phyloP scores from a whole-genome alignment of 2,113 vertebrate species.

The Vireo altiloquus region DNA sequence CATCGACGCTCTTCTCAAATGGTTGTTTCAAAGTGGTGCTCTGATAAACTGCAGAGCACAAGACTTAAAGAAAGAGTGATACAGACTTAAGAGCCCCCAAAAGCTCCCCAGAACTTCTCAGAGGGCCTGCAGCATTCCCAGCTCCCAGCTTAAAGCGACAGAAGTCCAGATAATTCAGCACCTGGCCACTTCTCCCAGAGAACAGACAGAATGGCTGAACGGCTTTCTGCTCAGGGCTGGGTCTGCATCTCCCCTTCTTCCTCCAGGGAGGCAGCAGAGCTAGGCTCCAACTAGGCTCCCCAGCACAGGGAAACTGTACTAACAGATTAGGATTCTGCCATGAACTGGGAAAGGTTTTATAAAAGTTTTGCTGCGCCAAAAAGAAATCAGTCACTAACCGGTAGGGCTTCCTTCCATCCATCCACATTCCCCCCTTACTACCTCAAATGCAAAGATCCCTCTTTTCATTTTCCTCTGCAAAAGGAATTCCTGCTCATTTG shows the following conservation, averaged over 20 bases:
- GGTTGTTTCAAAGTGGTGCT: not conserved
- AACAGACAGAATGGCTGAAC: not conserved
- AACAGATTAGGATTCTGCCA: not conserved
- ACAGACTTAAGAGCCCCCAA: not conserved
- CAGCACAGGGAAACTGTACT: not conserved
- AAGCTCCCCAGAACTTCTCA: not conserved
- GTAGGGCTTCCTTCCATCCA: not conserved
- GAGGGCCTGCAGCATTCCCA: not conserved
- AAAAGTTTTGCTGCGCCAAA: not conserved
- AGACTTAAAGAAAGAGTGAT: not conserved
- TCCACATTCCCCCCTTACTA: not conserved
- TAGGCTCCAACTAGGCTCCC: not conserved
- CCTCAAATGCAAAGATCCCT: not conserved
- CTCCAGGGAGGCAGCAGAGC: not conserved
- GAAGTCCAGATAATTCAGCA: not conserved
- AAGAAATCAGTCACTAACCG: not conserved
- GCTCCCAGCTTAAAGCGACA: not conserved
- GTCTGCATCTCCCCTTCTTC: not conserved
- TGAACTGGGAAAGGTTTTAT: not conserved
- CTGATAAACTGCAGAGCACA: not conserved
- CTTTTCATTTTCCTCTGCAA: not conserved
- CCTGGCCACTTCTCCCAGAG: not conserved
- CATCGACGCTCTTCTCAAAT: not conserved
- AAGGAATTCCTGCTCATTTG: not conserved
- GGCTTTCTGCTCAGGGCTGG: not conserved